These are phyloP conservation scores for Idris sp. DNA, from an alignment of 1,140 invertebrate species.

Conservation along the genomic window DNA sequence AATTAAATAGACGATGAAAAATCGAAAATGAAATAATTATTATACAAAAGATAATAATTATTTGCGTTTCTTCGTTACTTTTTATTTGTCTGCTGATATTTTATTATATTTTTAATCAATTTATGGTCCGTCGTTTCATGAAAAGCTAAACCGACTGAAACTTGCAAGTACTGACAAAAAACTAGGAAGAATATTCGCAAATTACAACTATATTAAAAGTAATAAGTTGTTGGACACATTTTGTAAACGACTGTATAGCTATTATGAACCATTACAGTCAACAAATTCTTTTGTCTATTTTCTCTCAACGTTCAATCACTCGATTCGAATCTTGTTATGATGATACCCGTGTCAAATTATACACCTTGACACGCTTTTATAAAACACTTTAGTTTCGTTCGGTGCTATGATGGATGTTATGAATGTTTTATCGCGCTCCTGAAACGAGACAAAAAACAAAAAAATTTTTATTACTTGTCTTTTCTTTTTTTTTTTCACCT, in stretches of 20 bases:
- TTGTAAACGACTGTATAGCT: slow-evolving; percentile 35
- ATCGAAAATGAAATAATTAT: slow-evolving; percentile 28
- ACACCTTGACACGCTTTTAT: slow-evolving; percentile 65
- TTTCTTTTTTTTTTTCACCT: slow-evolving; percentile 1
- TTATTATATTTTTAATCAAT: slow-evolving; percentile 14
- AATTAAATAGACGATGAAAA: slow-evolving; percentile 38
- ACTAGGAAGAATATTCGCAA: slow-evolving; percentile 40
- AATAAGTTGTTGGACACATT: slow-evolving; percentile 46
- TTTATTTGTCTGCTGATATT: slow-evolving; percentile 1
- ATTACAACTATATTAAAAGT: slow-evolving; percentile 52
- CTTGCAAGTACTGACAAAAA: slow-evolving; percentile 60
- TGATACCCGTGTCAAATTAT: slow-evolving; percentile 62
- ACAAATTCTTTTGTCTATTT: slow-evolving; percentile 49
- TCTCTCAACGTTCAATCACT: slow-evolving; percentile 66
- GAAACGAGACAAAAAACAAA: slow-evolving; percentile 65
- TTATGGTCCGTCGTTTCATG: slow-evolving; percentile 3
- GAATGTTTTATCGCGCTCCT: slow-evolving; percentile 74
- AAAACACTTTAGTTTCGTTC: slow-evolving; percentile 70
- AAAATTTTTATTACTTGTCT: slow-evolving; percentile 14
- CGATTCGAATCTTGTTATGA: slow-evolving; percentile 67
- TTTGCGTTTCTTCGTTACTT: not conserved
- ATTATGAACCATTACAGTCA: slow-evolving; percentile 47
- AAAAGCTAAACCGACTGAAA: slow-evolving; percentile 66
- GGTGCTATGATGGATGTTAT: slow-evolving; percentile 68
- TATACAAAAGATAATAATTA: slow-evolving; percentile 30